These are phyloP conservation scores for Pteropus alecto DNA, from an alignment of 2,113 vertebrate genomes.

Conservation along the genomic window DNA sequence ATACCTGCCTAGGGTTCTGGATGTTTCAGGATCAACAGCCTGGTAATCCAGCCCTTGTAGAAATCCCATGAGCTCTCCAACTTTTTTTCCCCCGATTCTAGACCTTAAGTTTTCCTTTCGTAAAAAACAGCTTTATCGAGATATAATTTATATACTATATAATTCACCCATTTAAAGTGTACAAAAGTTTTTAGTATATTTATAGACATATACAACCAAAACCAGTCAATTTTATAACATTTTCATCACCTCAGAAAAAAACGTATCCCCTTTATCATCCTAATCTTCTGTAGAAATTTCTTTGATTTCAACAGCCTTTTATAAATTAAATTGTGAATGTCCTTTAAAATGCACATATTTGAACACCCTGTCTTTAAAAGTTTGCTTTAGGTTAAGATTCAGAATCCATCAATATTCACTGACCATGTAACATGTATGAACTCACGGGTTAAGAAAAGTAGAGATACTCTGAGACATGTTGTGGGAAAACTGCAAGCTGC, in stretches of 20 bases:
- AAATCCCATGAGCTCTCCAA: neutral
- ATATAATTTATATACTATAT: neutral
- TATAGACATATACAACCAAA: neutral
- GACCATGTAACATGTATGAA: neutral
- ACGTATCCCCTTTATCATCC: neutral
- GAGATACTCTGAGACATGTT: neutral
- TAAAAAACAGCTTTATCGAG: neutral
- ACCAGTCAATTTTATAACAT: neutral
- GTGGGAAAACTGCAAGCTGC: neutral
- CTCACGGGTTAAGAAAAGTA: neutral
- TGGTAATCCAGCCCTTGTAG: neutral
- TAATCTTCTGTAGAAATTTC: neutral
- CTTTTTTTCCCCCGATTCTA: neutral
- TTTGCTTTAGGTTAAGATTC: slow-evolving; percentile 1
- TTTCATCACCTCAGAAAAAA: neutral
- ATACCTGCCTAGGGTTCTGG: neutral
- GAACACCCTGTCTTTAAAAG: slow-evolving; percentile 18
- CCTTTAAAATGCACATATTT: slow-evolving; percentile 12
- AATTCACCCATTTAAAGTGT: neutral
- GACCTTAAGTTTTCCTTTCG: neutral
- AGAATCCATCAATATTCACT: neutral
- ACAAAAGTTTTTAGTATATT: neutral
- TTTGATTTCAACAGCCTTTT: slow-evolving; percentile 28
- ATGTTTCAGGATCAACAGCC: neutral
- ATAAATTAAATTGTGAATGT: neutral